Evolutionary conservation across 2,888 invertebrate genomes (phyloP), one percentile per base, ranked within the genome.

Genomic region (Polymixis lichenea): DNA sequence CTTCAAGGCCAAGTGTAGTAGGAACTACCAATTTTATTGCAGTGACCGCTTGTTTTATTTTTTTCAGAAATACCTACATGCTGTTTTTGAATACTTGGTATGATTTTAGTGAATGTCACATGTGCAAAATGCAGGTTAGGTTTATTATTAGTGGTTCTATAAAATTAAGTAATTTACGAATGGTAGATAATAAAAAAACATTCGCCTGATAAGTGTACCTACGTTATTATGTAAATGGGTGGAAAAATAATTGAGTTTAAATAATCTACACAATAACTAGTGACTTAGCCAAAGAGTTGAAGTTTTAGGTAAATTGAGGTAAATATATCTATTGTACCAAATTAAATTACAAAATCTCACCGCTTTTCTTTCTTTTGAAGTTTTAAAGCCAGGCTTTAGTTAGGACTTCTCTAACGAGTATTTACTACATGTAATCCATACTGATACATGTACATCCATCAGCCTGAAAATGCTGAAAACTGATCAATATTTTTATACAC

Each of bases 71-170:
- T 7, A 25, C 5, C 17, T 55, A 28, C 55, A 76, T 80, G 64
- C 58, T 25, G 65, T 64, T 62, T 56, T 74, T 55, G 49, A 58
- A 66, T 69, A 53, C 3, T 75, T n/a, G 25, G 8, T 55, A 55
- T 60, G 22, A 46, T 28, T 43, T 75, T 32, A 2, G 53, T 55
- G 49, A 80, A 67, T 78, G 61, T 56, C 66, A 66, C 11, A 32
- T 49, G 11, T 22, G 11, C 0, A n/a, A 49, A 51, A 32, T 19
- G 22, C 43, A 51, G 32, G 6, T 32, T 28, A 72, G 5, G 2
- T 43, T 0, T 62, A 17, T 9, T 25, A 43, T 15, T 19, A 56
- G 55, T 22, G 11, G 38, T 60, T 77, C 32, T 67, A 32, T 25
- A 17, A 68, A 70, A 65, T 60, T 51, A 53, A 46, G 1, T 69